These are phyloP conservation scores for Apteryx mantelli DNA, from an alignment of 2,113 vertebrate species.

Conservation along the genomic window DNA sequence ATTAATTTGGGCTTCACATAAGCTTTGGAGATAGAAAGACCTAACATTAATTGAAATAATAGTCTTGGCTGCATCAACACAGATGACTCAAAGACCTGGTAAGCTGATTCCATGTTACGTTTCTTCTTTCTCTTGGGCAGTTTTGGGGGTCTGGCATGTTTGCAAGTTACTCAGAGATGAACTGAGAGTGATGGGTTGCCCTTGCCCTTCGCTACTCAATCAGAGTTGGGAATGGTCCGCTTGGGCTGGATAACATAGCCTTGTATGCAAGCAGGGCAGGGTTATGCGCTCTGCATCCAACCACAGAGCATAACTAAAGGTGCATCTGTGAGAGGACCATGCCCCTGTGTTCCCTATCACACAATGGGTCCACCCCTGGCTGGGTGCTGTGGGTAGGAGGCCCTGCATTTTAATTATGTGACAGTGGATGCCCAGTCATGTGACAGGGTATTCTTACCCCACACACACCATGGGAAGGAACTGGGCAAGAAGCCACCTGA, in stretches of 20 bases:
- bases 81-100: background rate
- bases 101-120: background rate
- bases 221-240: background rate
- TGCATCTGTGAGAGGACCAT: background rate
- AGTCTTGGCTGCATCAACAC: background rate
- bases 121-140: background rate
- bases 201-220: background rate
- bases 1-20: background rate
- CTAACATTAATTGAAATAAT: background rate
- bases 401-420: background rate
- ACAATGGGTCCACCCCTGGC: no score
- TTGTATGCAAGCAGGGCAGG: rapidly evolving
- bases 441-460: background rate
- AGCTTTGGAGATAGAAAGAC: background rate
- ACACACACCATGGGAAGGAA: background rate
- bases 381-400: background rate
- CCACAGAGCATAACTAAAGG: rapidly evolving
- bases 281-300: background rate
- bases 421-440: background rate
- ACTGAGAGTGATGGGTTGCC: background rate
- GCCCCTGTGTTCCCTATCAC: background rate
- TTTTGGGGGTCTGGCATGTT: background rate
- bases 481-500: background rate
- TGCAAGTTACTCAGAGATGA: background rate
- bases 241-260: background rate